Base-by-base conservation (phyloP, 2,113 vertebrate genomes). In the Ploceus nigricollis region DNA sequence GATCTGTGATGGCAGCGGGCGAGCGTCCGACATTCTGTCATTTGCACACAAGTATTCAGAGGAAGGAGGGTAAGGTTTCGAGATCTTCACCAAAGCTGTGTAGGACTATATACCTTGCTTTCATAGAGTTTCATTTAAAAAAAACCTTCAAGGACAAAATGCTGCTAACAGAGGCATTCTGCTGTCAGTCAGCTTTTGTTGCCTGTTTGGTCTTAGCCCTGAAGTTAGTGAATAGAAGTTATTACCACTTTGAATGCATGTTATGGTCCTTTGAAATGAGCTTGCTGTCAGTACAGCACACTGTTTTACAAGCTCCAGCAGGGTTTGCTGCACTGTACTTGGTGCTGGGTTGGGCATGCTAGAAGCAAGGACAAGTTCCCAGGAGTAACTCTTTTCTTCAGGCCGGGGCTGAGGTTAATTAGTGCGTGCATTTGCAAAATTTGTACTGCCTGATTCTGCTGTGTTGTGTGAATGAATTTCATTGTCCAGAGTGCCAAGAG, bases 1-100 rank as follows among this genome's bases (percentile, higher is more conserved):
- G 97, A 98, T 99, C 60, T 99, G 99, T 13, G 99, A 99, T 2
- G 99, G 99, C 93, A 99, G 99, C 0, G 99, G 99, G 10, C 97
- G 99, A 10, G 99, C 99, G 5, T 99, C 99, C 0, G 99, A 99
- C 95, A 99, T 99, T 27, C 98, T 99, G 82, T 99, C 99, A 6
- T 99, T 99, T 42, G 99, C 99, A 13, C 99, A 99, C 98, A 99
- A 99, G 92, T 99, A 99, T 94, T 99, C 99, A 22, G 99, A 99
- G 89, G 98, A 99, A 50, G 99, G 98, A 96, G 99, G 99, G 99
- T 99, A 98, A 98, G 98, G 45, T 20, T 66, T 28, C 9, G 7
- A 71, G 20, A 63, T 47, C 22, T 44, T 80, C 54, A 33, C 51
- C 33, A 50, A 56, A 79, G 27, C 33, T 72, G 7, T 44, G 21